phyloP scores from a whole-genome alignment of 92 coral and sea anemone genomes.

The Porites rus region DNA sequence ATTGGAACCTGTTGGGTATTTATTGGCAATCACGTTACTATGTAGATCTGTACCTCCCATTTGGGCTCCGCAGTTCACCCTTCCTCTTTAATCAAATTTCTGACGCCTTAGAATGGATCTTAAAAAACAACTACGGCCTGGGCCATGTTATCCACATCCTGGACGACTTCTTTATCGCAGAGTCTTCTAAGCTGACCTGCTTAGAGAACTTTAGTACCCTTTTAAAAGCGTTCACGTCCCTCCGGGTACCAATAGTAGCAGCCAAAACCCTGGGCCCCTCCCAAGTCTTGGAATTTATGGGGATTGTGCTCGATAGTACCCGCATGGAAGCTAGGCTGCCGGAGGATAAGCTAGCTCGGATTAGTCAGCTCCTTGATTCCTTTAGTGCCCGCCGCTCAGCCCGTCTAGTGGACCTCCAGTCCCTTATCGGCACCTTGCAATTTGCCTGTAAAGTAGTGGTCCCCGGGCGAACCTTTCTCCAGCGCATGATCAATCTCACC shows the following conservation, averaged over 20 bases:
- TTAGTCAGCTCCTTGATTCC: not conserved
- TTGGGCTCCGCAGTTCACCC: conserved; percentile 69
- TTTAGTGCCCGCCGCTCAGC: not conserved
- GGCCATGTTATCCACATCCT: conserved; percentile 70
- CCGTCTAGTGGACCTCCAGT: not conserved
- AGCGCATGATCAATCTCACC: too few species aligned
- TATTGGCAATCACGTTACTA: conserved; percentile 41
- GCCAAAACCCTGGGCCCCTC: conserved; percentile 15
- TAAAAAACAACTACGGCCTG: conserved; percentile 48
- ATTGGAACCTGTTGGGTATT: conserved; percentile 70
- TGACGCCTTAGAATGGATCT: conserved; percentile 71
- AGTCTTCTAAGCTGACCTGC: not conserved
- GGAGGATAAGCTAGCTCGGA: not conserved
- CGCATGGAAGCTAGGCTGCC: too few species aligned
- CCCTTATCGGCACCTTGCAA: conserved; percentile 1
- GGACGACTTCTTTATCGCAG: not conserved
- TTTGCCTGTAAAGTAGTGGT: not conserved
- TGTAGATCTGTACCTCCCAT: too few species aligned
- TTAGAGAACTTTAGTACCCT: conserved; percentile 51
- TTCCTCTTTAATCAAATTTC: conserved; percentile 64
- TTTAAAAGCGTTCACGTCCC: conserved; percentile 44
- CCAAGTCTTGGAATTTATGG: conserved; percentile 1
- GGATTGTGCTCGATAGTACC: not conserved
- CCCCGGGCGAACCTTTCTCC: too few species aligned
- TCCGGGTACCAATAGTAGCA: not conserved